Conservation (phyloP, 2,888 invertebrate genomes). For the Sinopyrophorus schimmeli region DNA sequence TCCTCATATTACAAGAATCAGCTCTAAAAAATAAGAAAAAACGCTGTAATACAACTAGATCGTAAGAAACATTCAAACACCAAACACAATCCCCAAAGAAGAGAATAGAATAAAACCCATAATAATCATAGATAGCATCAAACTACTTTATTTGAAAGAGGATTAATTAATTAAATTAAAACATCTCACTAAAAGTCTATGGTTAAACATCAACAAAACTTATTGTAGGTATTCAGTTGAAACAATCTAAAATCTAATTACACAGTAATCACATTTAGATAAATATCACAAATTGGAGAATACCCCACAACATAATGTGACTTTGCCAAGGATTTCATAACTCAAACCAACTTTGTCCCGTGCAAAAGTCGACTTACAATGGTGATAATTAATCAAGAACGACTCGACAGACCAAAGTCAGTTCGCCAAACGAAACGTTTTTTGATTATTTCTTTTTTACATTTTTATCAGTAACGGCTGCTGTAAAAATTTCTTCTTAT, state of each 20-base stretch:
- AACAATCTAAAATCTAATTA: conserved; percentile 55
- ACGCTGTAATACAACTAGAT: no score
- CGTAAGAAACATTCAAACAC: no score
- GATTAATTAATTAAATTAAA: conserved; percentile 55
- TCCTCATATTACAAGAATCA: no score
- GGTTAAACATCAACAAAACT: conserved; percentile 56
- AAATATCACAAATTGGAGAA: conserved; percentile 56
- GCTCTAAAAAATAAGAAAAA: no score
- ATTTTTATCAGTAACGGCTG: no score
- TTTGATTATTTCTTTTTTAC: conserved; percentile 7
- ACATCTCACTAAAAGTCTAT: conserved; percentile 56
- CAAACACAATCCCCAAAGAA: neutral
- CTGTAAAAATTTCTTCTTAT: conserved; percentile 34
- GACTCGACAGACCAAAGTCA: conserved; percentile 1
- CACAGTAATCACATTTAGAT: conserved; percentile 56
- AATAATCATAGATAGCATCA: conserved; percentile 38
- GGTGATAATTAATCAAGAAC: no score
- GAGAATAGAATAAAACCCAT: neutral
- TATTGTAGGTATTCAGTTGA: conserved; percentile 53
- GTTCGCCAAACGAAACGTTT: conserved; percentile 1
- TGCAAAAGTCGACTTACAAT: neutral
- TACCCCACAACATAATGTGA: conserved; percentile 49
- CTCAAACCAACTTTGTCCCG: conserved; percentile 25
- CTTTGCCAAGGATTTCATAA: conserved; percentile 50
- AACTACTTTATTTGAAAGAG: conserved; percentile 51